Percentiles rank a stretch among this genome's conserved stretches.
phyloP scores from a whole-genome alignment of 2,888 invertebrate species.

The Alentia gelatinosa region DNA sequence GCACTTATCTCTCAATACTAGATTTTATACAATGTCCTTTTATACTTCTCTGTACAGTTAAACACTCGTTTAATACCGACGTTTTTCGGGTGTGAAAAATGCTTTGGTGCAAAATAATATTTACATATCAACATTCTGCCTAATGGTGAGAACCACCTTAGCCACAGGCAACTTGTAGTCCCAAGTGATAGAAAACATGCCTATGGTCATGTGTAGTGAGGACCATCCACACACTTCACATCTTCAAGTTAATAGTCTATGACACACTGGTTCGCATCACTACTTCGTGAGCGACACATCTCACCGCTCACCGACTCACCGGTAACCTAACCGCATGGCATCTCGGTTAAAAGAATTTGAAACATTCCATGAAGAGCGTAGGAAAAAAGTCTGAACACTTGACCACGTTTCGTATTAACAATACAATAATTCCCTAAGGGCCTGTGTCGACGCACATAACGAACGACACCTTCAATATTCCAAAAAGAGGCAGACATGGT shows the following conservation, averaged over 20 bases:
- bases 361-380: background rate
- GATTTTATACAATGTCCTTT: background rate
- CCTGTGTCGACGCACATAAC: background rate
- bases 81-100: background rate
- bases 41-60: background rate
- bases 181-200: background rate
- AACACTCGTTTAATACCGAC: background rate
- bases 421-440: background rate
- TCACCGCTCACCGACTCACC: background rate
- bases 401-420: background rate
- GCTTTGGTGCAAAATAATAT: slow-evolving; percentile 40
- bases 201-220: background rate
- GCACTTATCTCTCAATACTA: background rate
- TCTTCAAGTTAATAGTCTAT: background rate
- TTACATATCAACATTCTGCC: slow-evolving; percentile 28
- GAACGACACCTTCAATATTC: background rate
- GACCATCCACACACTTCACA: background rate
- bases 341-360: background rate
- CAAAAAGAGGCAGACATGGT: background rate
- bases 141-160: background rate
- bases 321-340: background rate
- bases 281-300: background rate
- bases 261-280: background rate
- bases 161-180: background rate
- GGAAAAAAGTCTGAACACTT: background rate